Conservation (phyloP, 2,797 vertebrate genomes). For the Lepus townsendii region DNA sequence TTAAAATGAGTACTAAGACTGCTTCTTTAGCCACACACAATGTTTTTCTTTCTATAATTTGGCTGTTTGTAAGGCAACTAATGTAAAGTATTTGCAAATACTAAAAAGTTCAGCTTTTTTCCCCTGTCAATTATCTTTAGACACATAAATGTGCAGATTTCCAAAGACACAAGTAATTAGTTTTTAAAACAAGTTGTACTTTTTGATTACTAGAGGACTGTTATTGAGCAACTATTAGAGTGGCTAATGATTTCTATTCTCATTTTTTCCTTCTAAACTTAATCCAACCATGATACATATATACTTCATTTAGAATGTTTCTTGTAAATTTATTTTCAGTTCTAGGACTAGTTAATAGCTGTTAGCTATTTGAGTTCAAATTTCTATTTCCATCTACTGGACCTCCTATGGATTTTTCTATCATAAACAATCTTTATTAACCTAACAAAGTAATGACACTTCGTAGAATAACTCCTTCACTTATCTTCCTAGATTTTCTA, state of each 20-base stretch:
- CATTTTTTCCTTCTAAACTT: constrained; percentile 17
- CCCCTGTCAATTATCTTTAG: neutral
- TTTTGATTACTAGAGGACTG: neutral
- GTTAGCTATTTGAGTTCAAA: neutral
- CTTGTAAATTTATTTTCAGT: constrained; percentile 28
- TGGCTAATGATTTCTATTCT: neutral
- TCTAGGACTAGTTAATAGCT: constrained; percentile 19
- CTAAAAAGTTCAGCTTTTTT: neutral
- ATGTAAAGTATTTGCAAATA: neutral
- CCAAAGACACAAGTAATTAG: neutral
- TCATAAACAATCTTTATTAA: neutral
- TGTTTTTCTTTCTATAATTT: constrained; percentile 47
- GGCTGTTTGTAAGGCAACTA: neutral
- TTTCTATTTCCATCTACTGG: neutral
- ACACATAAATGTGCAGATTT: neutral
- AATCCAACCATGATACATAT: neutral
- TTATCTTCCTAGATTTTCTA: neutral
- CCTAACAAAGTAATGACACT: neutral
- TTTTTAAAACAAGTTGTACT: neutral
- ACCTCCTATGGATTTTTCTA: neutral
- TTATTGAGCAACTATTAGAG: constrained; percentile 8
- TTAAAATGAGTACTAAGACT: constrained; percentile 28
- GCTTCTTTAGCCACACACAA: neutral
- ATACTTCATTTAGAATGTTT: constrained; percentile 18
- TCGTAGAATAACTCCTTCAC: neutral